Evolutionary conservation across 2,888 invertebrate species (phyloP).

Genomic region (Caenorhabditis sp.): DNA sequence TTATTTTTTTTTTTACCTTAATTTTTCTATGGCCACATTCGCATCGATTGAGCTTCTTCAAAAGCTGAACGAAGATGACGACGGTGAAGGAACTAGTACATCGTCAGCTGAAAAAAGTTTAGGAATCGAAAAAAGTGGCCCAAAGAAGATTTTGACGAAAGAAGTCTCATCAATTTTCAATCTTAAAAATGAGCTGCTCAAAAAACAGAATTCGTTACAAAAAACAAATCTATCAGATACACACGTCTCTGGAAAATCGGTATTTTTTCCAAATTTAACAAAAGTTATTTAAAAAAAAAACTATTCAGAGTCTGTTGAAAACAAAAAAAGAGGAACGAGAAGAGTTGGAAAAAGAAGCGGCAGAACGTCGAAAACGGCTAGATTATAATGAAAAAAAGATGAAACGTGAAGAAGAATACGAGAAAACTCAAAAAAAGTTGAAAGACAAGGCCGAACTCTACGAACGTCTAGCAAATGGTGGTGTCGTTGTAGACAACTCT

Average conservation of each 20-base stretch:
- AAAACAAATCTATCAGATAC: conserved; percentile 1
- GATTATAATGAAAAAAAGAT: conserved; percentile 36
- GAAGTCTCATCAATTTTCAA: conserved; percentile 42
- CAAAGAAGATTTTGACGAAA: conserved; percentile 30
- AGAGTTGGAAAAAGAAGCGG: conserved; percentile 22
- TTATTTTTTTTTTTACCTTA: not conserved
- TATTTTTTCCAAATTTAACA: not conserved
- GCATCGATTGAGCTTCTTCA: conserved; percentile 33
- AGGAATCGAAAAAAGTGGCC: conserved; percentile 26
- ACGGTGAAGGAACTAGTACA: conserved; percentile 14
- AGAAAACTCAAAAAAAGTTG: conserved; percentile 11
- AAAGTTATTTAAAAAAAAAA: not conserved
- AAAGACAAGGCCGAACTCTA: conserved; percentile 58
- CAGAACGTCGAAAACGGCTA: conserved; percentile 38
- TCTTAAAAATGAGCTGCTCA: conserved; percentile 43
- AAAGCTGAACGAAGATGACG: conserved; percentile 17
- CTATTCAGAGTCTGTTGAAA: conserved; percentile 32
- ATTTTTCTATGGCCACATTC: conserved; percentile 41
- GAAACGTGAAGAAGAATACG: conserved; percentile 48
- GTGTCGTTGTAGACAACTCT: conserved; percentile 35
- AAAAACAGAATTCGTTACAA: conserved; percentile 13
- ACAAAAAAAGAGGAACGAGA: conserved; percentile 41
- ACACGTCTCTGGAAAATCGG: conserved; percentile 21
- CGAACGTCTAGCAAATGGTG: conserved; percentile 53
- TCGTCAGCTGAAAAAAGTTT: conserved; percentile 10